A percentile compares a stretch with the other conserved stretches of the same genome.
Evolutionary conservation across 2,888 invertebrate genomes (phyloP).

Genomic region (Choristoneura rosaceana): DNA sequence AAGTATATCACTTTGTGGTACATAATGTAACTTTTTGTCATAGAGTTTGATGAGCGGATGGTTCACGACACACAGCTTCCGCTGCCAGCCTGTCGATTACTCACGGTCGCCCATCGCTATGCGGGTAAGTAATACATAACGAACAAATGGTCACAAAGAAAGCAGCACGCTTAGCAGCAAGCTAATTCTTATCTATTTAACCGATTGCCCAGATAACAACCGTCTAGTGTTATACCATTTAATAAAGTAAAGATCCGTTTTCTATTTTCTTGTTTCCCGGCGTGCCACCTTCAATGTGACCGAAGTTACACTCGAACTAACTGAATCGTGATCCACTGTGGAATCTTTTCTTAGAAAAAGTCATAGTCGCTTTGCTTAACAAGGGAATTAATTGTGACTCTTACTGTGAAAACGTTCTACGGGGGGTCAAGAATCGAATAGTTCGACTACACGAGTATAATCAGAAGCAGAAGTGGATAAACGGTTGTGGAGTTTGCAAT

Average conservation of each 20-base stretch:
- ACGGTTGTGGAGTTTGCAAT: too few species aligned
- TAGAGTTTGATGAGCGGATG: constrained; percentile 90
- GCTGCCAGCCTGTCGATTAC: constrained; percentile 95
- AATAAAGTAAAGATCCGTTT: too few species aligned
- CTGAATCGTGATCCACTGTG: too few species aligned
- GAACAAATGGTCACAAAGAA: neutral
- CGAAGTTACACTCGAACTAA: too few species aligned
- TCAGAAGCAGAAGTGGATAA: too few species aligned
- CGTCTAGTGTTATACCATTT: neutral
- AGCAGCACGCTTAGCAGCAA: neutral
- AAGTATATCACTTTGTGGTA: neutral
- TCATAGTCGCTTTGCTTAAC: too few species aligned
- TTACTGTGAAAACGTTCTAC: too few species aligned
- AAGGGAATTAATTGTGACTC: too few species aligned
- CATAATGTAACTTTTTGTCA: constrained; percentile 48
- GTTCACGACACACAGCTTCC: constrained; percentile 92
- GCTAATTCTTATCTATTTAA: constrained; percentile 41
- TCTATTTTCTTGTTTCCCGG: neutral
- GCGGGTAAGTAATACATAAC: constrained; percentile 77
- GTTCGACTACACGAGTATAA: too few species aligned
- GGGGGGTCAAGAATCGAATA: too few species aligned
- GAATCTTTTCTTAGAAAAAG: too few species aligned
- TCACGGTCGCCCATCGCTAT: constrained; percentile 89
- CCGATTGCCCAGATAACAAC: neutral
- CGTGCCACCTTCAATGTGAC: neutral